These are phyloP conservation scores for Drosophila kurseongensis DNA, from an alignment of 1,140 invertebrate species.

Conservation along the genomic window DNA sequence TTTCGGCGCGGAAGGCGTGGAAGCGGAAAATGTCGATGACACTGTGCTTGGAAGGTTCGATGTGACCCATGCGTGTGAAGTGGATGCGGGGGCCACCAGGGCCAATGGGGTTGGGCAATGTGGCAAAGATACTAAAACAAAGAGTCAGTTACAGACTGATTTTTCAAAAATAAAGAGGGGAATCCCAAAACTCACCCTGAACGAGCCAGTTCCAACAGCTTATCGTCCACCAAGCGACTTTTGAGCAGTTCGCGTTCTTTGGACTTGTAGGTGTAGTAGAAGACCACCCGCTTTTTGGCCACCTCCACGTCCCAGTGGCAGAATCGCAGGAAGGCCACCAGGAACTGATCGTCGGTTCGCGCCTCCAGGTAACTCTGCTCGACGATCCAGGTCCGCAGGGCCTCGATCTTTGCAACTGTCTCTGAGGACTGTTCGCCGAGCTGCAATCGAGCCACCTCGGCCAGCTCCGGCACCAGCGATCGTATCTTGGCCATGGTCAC, in stretches of 20 bases:
- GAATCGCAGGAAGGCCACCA: slow-evolving; percentile 88
- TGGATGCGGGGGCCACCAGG: slow-evolving; percentile 85
- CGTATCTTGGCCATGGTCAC: slow-evolving; percentile 84
- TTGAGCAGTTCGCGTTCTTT: slow-evolving; percentile 65
- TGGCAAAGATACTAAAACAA: slow-evolving; percentile 68
- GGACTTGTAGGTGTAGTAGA: slow-evolving; percentile 81
- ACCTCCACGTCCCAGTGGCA: slow-evolving; percentile 89
- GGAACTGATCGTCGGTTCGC: slow-evolving; percentile 87
- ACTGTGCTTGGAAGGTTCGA: slow-evolving; percentile 85
- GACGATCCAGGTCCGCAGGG: slow-evolving; percentile 87
- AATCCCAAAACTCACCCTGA: slow-evolving; percentile 57
- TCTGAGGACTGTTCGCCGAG: slow-evolving; percentile 86
- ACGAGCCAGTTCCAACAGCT: slow-evolving; percentile 61
- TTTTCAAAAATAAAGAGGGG: background rate
- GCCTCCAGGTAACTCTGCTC: slow-evolving; percentile 87
- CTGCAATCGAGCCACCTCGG: slow-evolving; percentile 85
- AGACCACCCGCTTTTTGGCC: slow-evolving; percentile 88
- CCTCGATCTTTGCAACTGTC: slow-evolving; percentile 85
- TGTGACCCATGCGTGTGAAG: slow-evolving; percentile 85
- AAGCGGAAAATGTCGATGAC: slow-evolving; percentile 84
- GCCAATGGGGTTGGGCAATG: slow-evolving; percentile 84
- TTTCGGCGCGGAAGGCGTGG: slow-evolving; percentile 84
- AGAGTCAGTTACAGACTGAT: background rate
- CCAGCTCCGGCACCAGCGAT: slow-evolving; percentile 84
- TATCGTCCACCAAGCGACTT: slow-evolving; percentile 67